These are phyloP conservation scores for Exocentrus adspersus DNA, from an alignment of 2,888 invertebrate species.

Conservation along the genomic window DNA sequence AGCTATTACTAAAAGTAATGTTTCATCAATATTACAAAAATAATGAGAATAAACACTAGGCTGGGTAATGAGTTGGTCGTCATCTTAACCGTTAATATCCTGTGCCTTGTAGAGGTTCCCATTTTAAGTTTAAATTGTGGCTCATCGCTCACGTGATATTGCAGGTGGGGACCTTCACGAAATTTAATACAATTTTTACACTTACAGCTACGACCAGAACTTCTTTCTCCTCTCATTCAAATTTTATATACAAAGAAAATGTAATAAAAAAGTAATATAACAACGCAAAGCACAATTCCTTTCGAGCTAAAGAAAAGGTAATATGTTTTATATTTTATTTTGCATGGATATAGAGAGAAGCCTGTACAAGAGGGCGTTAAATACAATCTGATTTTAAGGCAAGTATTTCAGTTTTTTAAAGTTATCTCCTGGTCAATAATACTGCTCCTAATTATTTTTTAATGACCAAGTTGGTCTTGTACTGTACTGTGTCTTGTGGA, in stretches of 20 bases:
- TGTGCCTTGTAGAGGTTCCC: no score
- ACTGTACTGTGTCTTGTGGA: no score
- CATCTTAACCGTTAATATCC: no score
- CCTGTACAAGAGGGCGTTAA: not conserved
- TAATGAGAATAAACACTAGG: no score
- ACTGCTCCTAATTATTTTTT: no score
- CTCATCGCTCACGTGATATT: conserved; percentile 6
- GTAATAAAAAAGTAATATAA: conserved; percentile 31
- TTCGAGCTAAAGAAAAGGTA: conserved; percentile 14
- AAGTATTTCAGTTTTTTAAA: not conserved
- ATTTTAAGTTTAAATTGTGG: no score
- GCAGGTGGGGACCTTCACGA: conserved; percentile 15
- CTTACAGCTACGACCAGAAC: conserved; percentile 24
- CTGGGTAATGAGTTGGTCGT: no score
- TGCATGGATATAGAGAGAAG: conserved; percentile 7
- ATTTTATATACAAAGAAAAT: conserved; percentile 30
- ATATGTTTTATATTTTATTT: conserved; percentile 22
- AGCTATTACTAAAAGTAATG: no score
- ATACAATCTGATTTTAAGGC: conserved; percentile 2
- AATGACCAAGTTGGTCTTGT: no score
- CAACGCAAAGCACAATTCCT: conserved; percentile 20
- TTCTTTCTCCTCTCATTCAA: conserved; percentile 24
- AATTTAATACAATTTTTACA: conserved; percentile 34
- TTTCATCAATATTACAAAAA: no score
- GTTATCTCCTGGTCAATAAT: no score